A percentile compares a stretch with the other conserved stretches of the same genome.
These are phyloP conservation scores for Drosophila carrolli DNA, from an alignment of 1,140 invertebrate genomes.

Conservation along the genomic window DNA sequence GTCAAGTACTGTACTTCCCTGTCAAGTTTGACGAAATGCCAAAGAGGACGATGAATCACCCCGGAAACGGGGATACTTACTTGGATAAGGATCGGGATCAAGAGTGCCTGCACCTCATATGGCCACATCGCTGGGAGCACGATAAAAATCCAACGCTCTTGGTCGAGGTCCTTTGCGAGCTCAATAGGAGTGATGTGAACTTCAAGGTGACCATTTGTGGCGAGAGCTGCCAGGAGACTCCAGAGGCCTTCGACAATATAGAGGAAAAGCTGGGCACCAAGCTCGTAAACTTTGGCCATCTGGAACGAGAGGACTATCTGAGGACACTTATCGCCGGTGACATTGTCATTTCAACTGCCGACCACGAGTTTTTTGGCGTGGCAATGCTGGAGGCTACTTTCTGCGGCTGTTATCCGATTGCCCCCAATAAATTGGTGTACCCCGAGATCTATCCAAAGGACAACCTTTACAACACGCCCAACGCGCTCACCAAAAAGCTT, in stretches of 20 bases:
- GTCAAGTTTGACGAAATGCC: constrained; percentile 85
- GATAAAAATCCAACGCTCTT: constrained; percentile 91
- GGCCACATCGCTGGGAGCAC: constrained; percentile 93
- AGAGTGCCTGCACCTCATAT: constrained; percentile 88
- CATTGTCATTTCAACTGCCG: constrained; percentile 90
- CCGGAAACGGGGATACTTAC: not conserved
- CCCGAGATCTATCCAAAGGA: constrained; percentile 89
- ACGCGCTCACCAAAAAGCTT: constrained; percentile 86
- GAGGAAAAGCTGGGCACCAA: constrained; percentile 85
- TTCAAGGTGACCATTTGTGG: constrained; percentile 88
- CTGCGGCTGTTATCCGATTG: constrained; percentile 89
- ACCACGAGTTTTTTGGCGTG: constrained; percentile 92
- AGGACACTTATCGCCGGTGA: constrained; percentile 86
- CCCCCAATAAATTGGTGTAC: constrained; percentile 90
- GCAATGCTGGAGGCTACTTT: constrained; percentile 90
- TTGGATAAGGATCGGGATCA: constrained; percentile 33
- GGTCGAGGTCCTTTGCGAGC: constrained; percentile 86
- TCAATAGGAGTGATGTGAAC: constrained; percentile 86
- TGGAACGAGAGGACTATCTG: constrained; percentile 87
- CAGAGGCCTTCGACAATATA: constrained; percentile 86
- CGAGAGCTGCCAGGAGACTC: constrained; percentile 83
- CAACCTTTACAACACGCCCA: constrained; percentile 87
- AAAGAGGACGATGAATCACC: constrained; percentile 28
- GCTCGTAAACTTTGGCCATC: constrained; percentile 88
- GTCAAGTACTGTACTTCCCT: constrained; percentile 89